Base-by-base conservation (phyloP, 1,140 invertebrate genomes). In the Mycetomoellerius zeteki region DNA sequence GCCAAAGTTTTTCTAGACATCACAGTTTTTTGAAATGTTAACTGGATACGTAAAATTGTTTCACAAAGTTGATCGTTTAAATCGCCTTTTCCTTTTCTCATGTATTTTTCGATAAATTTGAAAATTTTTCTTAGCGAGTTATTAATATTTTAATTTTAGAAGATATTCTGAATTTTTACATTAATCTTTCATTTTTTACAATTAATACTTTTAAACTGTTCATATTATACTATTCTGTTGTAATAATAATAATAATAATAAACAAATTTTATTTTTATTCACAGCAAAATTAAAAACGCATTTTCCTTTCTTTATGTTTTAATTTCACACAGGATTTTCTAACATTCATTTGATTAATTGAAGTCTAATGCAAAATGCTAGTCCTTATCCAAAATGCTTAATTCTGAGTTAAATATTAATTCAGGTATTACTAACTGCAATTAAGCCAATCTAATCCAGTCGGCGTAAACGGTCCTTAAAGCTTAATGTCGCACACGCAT, bases 381-480 rank as follows among this genome's bases (percentile, higher is more conserved):
- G 24, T 73, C 6, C 7, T 37, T 73, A 60, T 30, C 69, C 64
- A 37, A 37, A 37, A 37, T 37, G 6, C 7, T 37, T 8, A 33
- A 33, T 33, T 33, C 5, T 33, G 33, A 37, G 33, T n/a, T 27
- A 12, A 56, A 30, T 81, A 69, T 82, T 73, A 82, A 73, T 43
- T 19, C 21, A 30, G n/a, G 69, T 60, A 73, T 84, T 60, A 24
- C 56, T 62, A 84, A 84, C 56, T 60, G 24, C 24, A 75, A 37
- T 84, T 50, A 73, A 84, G 54, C 37, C 19, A 82, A 58, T 37
- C 58, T 50, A 62, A 84, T 27, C 43, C 69, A 60, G 24, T 62
- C 77, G 37, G n/a, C 37, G 43, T 75, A 75, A 84, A 75, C 80
- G 69, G 37, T 14, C 24, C 12, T 84, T 84, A 60, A 73, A 73